Evolutionary conservation across 2,797 vertebrate genomes (phyloP), one percentile per base, ranked within the genome.

Genomic region (Molossus molossus): DNA sequence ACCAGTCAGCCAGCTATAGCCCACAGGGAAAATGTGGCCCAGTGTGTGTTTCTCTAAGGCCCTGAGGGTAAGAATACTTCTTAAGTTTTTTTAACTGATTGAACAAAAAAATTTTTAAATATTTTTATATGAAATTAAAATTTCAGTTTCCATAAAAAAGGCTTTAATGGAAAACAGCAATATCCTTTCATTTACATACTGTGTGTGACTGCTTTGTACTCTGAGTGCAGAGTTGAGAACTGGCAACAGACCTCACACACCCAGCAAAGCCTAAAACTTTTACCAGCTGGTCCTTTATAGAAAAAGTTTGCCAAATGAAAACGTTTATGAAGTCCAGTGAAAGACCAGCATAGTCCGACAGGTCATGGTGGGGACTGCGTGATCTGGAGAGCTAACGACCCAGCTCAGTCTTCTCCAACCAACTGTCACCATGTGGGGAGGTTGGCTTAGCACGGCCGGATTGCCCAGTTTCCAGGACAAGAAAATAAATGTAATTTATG

Each of bases 381-480:
- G n/a, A 53, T 2, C 27, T 1, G 4, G 27, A 9, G 13, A 14
- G 18, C 2, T 17, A 7, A 3, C 3, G 17, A 5, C n/a, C 8
- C 60, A 5, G 27, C 33, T 25, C 13, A 0, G 1, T 6, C 25
- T 25, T 1, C 37, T 37, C 40, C 15, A 17, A 13, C 8, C 1
- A 0, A 1, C 0, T 1, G 53, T 9, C 9, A 13, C 48, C 25
- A 0, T 6, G 0, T 3, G 1, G 48, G 25, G 18, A 18, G 40
- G 27, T 3, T 9, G 3, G 6, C 33, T 60, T 5, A 1, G 23
- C 8, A 0, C 1, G 23, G 9, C 20, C 48, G 10, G 2, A 25
- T 29, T 45, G 0, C 11, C 12, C 6, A 0, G 27, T 55, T n/a
- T 81, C 65, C 67, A 33, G 2, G 23, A 50, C 37, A 77, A 91